phyloP scores from a whole-genome alignment of 2,888 invertebrate genomes.

The Blomia tropicalis region DNA sequence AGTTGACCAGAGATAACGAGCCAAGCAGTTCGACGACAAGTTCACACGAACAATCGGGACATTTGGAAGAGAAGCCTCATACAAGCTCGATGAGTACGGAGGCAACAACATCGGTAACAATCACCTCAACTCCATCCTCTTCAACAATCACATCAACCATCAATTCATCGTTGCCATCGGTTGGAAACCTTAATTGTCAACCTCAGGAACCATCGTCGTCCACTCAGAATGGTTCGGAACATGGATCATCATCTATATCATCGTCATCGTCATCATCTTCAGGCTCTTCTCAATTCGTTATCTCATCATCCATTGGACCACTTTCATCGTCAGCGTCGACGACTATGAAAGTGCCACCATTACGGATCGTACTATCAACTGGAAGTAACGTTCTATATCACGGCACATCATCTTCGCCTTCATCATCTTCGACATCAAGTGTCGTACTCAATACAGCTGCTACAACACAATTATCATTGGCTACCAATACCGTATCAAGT shows the following conservation, averaged over 20 bases:
- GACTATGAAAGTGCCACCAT: conserved; percentile 17
- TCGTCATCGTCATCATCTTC: background rate
- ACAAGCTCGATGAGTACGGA: too few relatives aligned
- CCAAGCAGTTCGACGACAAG: too few relatives aligned
- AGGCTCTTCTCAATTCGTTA: background rate
- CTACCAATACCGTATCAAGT: conserved; percentile 18
- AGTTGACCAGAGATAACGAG: too few relatives aligned
- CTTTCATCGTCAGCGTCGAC: background rate
- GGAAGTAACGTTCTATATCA: background rate
- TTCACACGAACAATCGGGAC: too few relatives aligned
- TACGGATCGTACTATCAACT: conserved; percentile 16
- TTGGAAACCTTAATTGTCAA: too few relatives aligned
- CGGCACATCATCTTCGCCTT: background rate
- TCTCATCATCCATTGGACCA: background rate
- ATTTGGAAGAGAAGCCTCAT: too few relatives aligned
- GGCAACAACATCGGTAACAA: too few relatives aligned
- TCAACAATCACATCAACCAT: too few relatives aligned
- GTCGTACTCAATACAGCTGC: conserved; percentile 30
- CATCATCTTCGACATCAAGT: conserved; percentile 25
- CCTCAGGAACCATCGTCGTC: too few relatives aligned
- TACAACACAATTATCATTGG: conserved; percentile 31
- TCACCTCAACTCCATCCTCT: too few relatives aligned
- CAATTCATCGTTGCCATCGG: too few relatives aligned
- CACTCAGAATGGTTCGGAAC: background rate
- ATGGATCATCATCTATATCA: background rate